Percentiles rank a stretch among this genome's conserved stretches.
phyloP scores from a whole-genome alignment of 2,888 invertebrate species.

The Agriopis leucophaearia region DNA sequence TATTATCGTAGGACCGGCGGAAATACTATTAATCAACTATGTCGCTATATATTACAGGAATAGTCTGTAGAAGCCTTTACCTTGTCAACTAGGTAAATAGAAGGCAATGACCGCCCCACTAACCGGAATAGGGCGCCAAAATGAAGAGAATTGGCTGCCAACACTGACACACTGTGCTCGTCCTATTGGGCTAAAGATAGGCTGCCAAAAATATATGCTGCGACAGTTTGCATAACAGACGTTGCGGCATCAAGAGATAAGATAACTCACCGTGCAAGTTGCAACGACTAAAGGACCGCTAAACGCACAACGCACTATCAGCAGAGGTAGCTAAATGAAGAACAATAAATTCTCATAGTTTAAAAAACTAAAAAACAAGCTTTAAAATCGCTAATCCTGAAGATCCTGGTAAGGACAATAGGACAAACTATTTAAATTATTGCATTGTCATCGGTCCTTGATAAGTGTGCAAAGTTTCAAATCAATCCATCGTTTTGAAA shows the following conservation, averaged over 20 bases:
- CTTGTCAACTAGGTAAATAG: conserved; percentile 24
- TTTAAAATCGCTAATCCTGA: no score
- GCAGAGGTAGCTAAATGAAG: no score
- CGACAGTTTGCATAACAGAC: conserved; percentile 36
- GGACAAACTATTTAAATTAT: no score
- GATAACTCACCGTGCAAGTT: conserved; percentile 17
- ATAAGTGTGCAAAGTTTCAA: no score
- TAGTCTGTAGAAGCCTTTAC: conserved; percentile 11
- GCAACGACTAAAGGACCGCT: conserved; percentile 2
- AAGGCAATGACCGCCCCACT: conserved; percentile 76
- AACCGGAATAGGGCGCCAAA: conserved; percentile 70
- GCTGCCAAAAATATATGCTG: conserved; percentile 46
- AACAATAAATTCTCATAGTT: no score
- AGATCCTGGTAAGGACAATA: no score
- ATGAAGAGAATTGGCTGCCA: conserved; percentile 50
- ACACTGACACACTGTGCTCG: conserved; percentile 46
- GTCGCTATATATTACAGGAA: background rate
- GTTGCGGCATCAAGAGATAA: conserved; percentile 38
- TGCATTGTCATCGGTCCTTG: no score
- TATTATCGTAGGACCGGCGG: background rate
- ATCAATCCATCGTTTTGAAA: no score
- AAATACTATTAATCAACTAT: background rate
- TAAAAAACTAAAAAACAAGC: no score
- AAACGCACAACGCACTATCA: background rate
- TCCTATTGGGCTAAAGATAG: conserved; percentile 38